phyloP scores from a whole-genome alignment of 2,888 invertebrate species.

The Plemyria rubiginata region DNA sequence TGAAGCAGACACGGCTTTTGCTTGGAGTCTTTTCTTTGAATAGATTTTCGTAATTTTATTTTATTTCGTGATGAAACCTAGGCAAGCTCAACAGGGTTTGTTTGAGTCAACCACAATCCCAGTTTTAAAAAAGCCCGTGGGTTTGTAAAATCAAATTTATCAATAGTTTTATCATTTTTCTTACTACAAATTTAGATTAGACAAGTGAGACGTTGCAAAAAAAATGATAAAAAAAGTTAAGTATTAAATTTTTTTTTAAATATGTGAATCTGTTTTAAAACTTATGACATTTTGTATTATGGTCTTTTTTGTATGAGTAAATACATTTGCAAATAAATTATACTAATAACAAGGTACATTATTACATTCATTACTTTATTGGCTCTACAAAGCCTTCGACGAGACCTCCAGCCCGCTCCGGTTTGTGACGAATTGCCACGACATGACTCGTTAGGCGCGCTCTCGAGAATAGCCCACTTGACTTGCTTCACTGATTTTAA shows the following conservation, averaged over 20 bases:
- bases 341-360: not conserved
- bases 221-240: no score
- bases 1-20: constrained; percentile 4
- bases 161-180: no score
- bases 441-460: constrained; percentile 39
- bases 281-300: no score
- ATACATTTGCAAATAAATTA: no score
- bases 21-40: constrained; percentile 2
- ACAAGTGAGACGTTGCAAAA: no score
- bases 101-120: no score
- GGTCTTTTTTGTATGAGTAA: no score
- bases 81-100: not conserved
- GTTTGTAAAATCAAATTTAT: no score
- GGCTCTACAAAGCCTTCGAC: constrained; percentile 13
- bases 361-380: constrained; percentile 3
- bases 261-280: no score
- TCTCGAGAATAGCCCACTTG: constrained; percentile 33
- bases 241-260: no score
- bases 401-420: constrained; percentile 4
- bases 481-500: not conserved
- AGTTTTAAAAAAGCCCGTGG: no score
- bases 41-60: not conserved
- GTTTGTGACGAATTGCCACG: constrained; percentile 17
- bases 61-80: not conserved
- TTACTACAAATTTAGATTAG: no score